Base-by-base conservation (phyloP, 2,888 invertebrate species). In the Chloromyia formosa region DNA sequence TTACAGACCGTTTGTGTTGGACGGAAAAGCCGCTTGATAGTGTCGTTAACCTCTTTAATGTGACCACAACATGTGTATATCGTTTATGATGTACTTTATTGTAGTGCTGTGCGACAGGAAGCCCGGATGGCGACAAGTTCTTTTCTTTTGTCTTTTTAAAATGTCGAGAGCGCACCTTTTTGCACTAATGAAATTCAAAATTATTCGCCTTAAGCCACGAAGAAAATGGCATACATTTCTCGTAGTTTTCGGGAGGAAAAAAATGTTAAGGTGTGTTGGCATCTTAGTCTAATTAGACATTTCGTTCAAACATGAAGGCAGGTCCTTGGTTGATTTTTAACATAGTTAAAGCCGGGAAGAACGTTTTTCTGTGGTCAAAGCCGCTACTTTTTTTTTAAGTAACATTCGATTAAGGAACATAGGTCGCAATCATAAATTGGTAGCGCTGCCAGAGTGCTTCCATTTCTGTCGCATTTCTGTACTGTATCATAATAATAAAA, bases 31-130 rank as follows among this genome's bases (percentile, higher is more conserved):
- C 56, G 42, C 56, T 58, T 71, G 56, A 71, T 71, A 71, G 71
- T 71, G 71, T 71, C 71, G 58, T 71, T 71, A 71, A 71, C 71
- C 71, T 56, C 40, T 58, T 71, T 58, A 71, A 71, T 71, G 71
- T 56, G 71, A 56, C 71, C 71, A 40, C 71, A 71, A 40, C 71
- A 71, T 71, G 71, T 71, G 71, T 69, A 69, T 23, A 16, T 16
- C 54, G 54, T 69, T 69, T 54, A 54, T 69, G 71, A 35, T 18
- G 18, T 16, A 27, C 68, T 69, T 54, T 61, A 61, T 62, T 16
- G 35, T 40, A 7, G 3, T 35, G 27, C 27, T 35, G 40, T 35
- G 14, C 62, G 53, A 53, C 14, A 9, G 58, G 12, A 35, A 14
- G 53, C 27, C 40, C 12, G 16, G 40, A 64, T 9, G 42, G 64